Conservation (phyloP, 1,140 invertebrate species). For the Pantala flavescens region DNA sequence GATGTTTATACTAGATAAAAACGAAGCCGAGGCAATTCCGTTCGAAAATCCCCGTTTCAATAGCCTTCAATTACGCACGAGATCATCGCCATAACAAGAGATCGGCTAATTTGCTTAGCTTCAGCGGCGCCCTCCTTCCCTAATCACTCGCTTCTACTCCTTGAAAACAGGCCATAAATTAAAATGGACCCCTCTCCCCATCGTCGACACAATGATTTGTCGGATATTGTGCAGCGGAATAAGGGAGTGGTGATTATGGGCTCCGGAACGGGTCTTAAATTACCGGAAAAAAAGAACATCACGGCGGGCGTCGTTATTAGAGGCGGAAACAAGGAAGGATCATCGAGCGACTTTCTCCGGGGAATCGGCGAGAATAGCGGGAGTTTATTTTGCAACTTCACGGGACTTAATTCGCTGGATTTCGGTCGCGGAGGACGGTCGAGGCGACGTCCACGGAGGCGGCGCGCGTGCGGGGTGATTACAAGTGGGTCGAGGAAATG, state of each 20-base stretch:
- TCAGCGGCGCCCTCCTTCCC: not conserved
- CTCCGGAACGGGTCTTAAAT: not conserved
- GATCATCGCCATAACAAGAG: not conserved
- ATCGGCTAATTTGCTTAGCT: not conserved
- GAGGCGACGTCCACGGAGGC: not conserved
- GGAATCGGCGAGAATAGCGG: too few species aligned
- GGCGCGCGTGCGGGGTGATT: not conserved
- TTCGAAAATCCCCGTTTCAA: not conserved
- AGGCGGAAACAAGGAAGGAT: too few species aligned
- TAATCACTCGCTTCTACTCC: not conserved
- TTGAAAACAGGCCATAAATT: not conserved
- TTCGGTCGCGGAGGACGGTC: too few species aligned
- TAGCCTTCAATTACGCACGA: not conserved
- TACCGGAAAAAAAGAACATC: too few species aligned
- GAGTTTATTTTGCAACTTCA: too few species aligned
- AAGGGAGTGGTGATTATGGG: not conserved
- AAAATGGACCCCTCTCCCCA: not conserved
- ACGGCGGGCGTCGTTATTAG: too few species aligned
- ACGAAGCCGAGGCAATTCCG: too few species aligned
- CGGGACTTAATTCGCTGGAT: too few species aligned
- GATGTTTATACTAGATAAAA: too few species aligned
- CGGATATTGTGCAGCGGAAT: not conserved
- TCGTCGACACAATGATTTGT: not conserved
- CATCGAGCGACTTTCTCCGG: too few species aligned
- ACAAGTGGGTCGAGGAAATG: not conserved